Base-by-base conservation (phyloP, 1,140 invertebrate genomes). In the Ips typographus region DNA sequence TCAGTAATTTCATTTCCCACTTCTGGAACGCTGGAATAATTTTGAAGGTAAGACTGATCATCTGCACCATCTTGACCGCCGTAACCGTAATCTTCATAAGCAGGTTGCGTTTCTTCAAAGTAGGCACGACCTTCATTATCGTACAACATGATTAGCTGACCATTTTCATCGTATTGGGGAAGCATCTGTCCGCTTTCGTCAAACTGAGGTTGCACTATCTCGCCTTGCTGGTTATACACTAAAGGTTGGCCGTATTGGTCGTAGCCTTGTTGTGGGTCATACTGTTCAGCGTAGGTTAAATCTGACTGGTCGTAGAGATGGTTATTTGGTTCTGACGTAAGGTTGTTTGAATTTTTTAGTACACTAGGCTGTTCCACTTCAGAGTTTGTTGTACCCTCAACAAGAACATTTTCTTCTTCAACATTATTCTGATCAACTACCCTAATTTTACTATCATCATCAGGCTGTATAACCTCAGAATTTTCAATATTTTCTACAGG, bases 151-250 rank as follows among this genome's bases (percentile, higher is more conserved):
- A 73, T 58, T 1, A 58, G 58, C 52, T 74, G 73, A 1, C 72
- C 75, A 41, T 71, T 72, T 64, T 76, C 70, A 52, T 76, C 76
- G 43, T 78, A 78, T 37, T 74, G 64, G 1, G 70, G 69, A n/a
- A 70, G 41, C 8, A 70, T 60, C 52, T 77, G 72, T 6, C 70
- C 71, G 8, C 71, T 68, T 70, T 73, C 72, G 49, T 76, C 73
- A 41, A 73, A 76, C 41, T 76, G 74, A 2, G 66, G 63, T 61
- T 49, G 52, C 40, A 58, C 57, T 39, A 44, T 4, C 38, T 68
- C 40, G 3, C 59, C 66, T 40, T 57, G 39, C 43, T 68, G 43
- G 44, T 71, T 38, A 49, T 71, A 63, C 37, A 66, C 42, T 6
- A 64, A n/a, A 41, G 41, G 42, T 42, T 71, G 64, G 1, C 53